phyloP scores from a whole-genome alignment of 2,888 invertebrate species.

The Osedax frankpressi region DNA sequence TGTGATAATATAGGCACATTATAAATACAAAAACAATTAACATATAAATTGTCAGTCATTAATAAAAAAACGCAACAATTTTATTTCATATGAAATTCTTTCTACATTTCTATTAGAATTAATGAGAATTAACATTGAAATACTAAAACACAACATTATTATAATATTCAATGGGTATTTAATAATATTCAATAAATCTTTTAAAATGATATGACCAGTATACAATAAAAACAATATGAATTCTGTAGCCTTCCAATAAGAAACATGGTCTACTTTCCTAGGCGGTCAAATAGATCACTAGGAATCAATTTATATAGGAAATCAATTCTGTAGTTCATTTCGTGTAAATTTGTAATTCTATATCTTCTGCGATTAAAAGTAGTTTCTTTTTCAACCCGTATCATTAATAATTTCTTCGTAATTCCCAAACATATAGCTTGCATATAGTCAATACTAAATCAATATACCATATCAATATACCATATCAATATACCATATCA shows the following conservation, averaged over 20 bases:
- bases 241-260: neutral
- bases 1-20: neutral
- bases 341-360: neutral
- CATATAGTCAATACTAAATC: neutral
- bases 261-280: neutral
- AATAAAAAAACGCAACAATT: neutral
- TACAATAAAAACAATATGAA: neutral
- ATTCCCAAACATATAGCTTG: neutral
- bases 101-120: neutral
- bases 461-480: neutral
- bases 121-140: neutral
- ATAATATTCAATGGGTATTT: too few species aligned
- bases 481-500: neutral
- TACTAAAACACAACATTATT: neutral
- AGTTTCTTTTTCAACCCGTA: neutral
- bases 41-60: neutral
- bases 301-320: neutral
- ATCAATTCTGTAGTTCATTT: neutral
- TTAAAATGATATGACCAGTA: neutral
- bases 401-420: neutral
- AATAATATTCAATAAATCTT: too few species aligned
- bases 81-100: neutral
- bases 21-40: neutral
- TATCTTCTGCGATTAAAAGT: neutral
- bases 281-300: neutral